These are phyloP conservation scores for Pampusana beccarii DNA, from an alignment of 2,113 vertebrate species.

Conservation along the genomic window DNA sequence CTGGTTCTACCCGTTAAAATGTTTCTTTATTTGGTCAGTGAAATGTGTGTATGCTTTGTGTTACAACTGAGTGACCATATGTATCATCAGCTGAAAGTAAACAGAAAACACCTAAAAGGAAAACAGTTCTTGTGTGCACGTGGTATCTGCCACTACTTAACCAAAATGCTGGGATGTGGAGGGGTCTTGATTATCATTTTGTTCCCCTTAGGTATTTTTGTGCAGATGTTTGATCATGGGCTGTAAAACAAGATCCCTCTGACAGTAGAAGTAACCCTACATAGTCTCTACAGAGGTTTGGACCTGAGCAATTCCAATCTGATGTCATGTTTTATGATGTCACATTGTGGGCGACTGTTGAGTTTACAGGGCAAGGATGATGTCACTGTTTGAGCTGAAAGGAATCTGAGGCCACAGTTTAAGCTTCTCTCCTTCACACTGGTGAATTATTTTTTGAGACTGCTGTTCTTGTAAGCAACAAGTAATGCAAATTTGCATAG, in stretches of 20 bases:
- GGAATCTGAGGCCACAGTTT: not conserved
- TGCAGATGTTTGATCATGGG: not conserved
- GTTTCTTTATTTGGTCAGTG: not conserved
- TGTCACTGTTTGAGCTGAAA: not conserved
- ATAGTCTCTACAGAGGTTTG: not conserved
- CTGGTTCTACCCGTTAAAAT: not conserved
- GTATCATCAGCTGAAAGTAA: not conserved
- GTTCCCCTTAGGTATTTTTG: not conserved
- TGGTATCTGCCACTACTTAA: not conserved
- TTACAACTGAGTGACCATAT: not conserved
- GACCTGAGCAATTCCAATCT: not conserved
- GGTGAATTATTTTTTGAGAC: slow-evolving; percentile 15
- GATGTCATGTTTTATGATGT: not conserved
- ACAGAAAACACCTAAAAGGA: not conserved
- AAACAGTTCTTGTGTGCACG: not conserved
- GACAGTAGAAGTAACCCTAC: not conserved
- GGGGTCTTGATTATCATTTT: not conserved
- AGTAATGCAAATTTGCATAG: not conserved
- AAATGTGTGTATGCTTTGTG: not conserved
- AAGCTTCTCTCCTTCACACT: not conserved
- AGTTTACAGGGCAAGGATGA: not conserved
- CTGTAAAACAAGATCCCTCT: not conserved
- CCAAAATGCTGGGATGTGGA: not conserved
- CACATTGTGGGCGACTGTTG: not conserved
- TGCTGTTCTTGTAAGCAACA: not conserved